Base-by-base conservation (phyloP, 2,113 vertebrate genomes). In the Microcebus lehilahytsara region DNA sequence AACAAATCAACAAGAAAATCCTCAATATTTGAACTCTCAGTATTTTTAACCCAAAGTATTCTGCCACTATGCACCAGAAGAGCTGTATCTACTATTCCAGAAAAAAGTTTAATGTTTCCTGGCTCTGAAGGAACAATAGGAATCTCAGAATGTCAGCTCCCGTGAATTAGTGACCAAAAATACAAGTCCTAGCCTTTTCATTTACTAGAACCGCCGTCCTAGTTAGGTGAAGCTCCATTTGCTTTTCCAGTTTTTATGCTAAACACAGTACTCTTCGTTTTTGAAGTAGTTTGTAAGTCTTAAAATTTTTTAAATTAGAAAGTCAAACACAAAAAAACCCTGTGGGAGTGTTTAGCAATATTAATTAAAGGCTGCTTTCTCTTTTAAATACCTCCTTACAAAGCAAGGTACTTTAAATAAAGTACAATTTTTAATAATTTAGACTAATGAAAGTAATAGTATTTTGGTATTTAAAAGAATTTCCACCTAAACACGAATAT, bases 361-460 rank as follows among this genome's bases (percentile, higher is more conserved):
- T 71, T 75, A 87, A 87, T 37, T 62, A 77, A 95, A 81, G 56
- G 11, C 37, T 64, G 11, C 32, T 64, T 72, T 96, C 6, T 89
- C 83, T 83, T 46, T 20, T 37, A 86, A 93, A 93, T 42, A 83
- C 10, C 74, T n/a, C 11, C 42, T 91, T 87, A 84, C 19, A 69
- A 95, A 69, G 62, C 10, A 53, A 92, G 49, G 37, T 49, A 42
- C 74, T 83, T 87, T 78, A 94, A 85, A 81, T 87, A 58, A 85
- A 92, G 19, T 80, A 85, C 11, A 69, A 91, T 49, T 93, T 92
- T 93, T 86, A 81, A 87, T 72, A 83, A 92, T 60, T 53, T 46
- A 49, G 85, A 89, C 49, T 74, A 92, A 92, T n/a, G 20, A 58
- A 83, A 93, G 72, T 93, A 40, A 95, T 1, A 92, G n/a, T 83